phyloP scores from a whole-genome alignment of 2,888 invertebrate genomes.

The Cryptophagus acutangulus region DNA sequence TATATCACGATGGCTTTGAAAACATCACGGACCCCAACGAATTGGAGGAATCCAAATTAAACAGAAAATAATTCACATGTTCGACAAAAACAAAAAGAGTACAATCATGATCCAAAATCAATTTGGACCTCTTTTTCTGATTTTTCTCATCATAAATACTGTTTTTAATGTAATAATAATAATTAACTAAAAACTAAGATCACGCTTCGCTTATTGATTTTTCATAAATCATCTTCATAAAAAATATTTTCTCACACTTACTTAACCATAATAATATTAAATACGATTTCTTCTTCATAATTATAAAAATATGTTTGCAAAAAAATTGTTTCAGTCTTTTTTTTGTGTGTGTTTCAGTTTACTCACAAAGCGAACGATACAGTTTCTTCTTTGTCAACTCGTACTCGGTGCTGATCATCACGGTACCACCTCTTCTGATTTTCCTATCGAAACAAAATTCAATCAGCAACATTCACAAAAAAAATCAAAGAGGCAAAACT shows the following conservation, averaged over 20 bases:
- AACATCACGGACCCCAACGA: slow-evolving; percentile 27
- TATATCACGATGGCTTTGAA: slow-evolving; percentile 29
- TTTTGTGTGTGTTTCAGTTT: neutral
- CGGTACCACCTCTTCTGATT: slow-evolving; percentile 76
- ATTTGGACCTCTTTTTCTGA: too few species aligned
- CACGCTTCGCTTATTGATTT: slow-evolving; percentile 39
- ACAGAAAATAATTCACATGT: slow-evolving; percentile 21
- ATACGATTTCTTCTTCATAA: slow-evolving; percentile 13
- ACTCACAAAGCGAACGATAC: slow-evolving; percentile 57
- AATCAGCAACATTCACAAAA: slow-evolving; percentile 11
- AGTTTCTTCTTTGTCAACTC: slow-evolving; percentile 85
- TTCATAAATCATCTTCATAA: slow-evolving; percentile 30
- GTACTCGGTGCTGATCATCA: slow-evolving; percentile 83
- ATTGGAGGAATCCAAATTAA: slow-evolving; percentile 25
- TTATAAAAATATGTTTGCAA: too few species aligned
- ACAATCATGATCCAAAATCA: too few species aligned
- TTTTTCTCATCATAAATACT: too few species aligned
- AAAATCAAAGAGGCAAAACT: slow-evolving; percentile 49
- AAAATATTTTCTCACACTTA: slow-evolving; percentile 24
- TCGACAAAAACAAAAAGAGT: too few species aligned
- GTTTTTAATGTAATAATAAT: slow-evolving; percentile 13
- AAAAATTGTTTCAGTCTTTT: slow-evolving; percentile 16
- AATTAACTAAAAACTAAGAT: slow-evolving; percentile 35
- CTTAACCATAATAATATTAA: slow-evolving; percentile 32
- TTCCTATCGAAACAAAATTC: slow-evolving; percentile 55